Evolutionary conservation across 2,888 invertebrate genomes (phyloP), one percentile per base, ranked within the genome.

Genomic region (Drosophila tanythrix): DNA sequence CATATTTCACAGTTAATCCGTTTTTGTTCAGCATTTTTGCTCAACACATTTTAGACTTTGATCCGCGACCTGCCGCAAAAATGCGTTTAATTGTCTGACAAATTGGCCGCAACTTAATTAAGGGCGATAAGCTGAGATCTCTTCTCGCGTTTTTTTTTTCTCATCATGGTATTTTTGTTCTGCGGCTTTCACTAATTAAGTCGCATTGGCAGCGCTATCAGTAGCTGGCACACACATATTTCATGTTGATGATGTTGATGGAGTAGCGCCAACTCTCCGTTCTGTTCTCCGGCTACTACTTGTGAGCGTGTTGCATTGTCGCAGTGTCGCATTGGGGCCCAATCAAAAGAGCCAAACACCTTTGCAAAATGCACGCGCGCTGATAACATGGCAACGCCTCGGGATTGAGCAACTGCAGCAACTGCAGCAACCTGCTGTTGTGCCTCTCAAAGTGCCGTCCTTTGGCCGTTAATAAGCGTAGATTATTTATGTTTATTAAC

Each of bases 401-500:
- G 52, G 62, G 8, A 43, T 69, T 60, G 53, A 46, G 52, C 65
- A 29, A 52, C 59, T 50, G 36, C 36, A 36, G 33, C 43, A 43
- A 21, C 43, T 43, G 40, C 40, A 25, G 55, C 50, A 62, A 33
- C 51, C 36, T 46, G 52, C 10, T 33, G 27, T 33, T 55, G 61
- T 11, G 21, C 15, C 52, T 68, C 65, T 64, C 68, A 70, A 63
- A 74, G 82, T 70, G 81, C 68, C 63, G 76, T 79, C 74, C 74
- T 38, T 15, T 72, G 70, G 65, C 81, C 80, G 82, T 92, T 86
- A 89, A 91, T 91, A 91, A 91, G 89, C 83, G 82, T 79, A 90
- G 92, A 92, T 92, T 92, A 92, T 92, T 91, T 91, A 89, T 92
- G 92, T 92, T 92, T 92, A 92, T 92, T 91, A 92, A 90, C 89